phyloP scores from a whole-genome alignment of 1,140 invertebrate species.

The Venustaconcha ellipsiformis region DNA sequence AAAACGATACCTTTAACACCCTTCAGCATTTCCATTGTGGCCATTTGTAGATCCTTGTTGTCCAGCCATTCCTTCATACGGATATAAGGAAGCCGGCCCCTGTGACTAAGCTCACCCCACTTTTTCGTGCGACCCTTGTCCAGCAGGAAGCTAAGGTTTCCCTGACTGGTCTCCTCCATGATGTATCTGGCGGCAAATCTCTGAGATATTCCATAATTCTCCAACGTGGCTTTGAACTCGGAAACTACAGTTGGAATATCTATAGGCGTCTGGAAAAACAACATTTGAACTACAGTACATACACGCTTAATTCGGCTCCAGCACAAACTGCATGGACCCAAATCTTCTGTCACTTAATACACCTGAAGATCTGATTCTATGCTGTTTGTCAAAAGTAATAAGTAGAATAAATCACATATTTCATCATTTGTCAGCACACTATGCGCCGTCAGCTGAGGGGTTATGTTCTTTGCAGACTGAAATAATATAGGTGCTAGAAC shows the following conservation, averaged over 20 bases:
- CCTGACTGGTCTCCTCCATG: conserved; percentile 7
- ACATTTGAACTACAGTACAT: background rate
- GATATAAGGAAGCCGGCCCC: conserved; percentile 24
- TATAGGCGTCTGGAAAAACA: conserved; percentile 12
- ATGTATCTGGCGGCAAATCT: conserved; percentile 29
- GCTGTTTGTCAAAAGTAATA: too few species aligned
- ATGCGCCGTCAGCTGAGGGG: too few species aligned
- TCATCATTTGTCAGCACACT: too few species aligned
- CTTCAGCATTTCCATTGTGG: conserved; percentile 25
- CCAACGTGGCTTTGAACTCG: conserved; percentile 23
- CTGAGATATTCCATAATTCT: conserved; percentile 27
- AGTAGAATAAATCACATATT: too few species aligned
- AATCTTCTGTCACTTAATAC: too few species aligned
- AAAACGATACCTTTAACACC: conserved; percentile 16
- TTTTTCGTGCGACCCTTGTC: conserved; percentile 28
- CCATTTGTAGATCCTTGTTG: conserved; percentile 22
- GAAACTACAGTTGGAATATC: conserved; percentile 22
- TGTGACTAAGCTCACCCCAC: conserved; percentile 22
- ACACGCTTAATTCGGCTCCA: too few species aligned
- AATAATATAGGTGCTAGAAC: too few species aligned
- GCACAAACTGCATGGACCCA: too few species aligned
- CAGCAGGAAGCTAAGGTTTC: conserved; percentile 30
- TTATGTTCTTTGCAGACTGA: too few species aligned
- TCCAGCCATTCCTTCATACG: conserved; percentile 29
- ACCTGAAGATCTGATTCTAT: too few species aligned